phyloP scores from a whole-genome alignment of 2,888 invertebrate genomes.

The Zygothrica quintamaculata region DNA sequence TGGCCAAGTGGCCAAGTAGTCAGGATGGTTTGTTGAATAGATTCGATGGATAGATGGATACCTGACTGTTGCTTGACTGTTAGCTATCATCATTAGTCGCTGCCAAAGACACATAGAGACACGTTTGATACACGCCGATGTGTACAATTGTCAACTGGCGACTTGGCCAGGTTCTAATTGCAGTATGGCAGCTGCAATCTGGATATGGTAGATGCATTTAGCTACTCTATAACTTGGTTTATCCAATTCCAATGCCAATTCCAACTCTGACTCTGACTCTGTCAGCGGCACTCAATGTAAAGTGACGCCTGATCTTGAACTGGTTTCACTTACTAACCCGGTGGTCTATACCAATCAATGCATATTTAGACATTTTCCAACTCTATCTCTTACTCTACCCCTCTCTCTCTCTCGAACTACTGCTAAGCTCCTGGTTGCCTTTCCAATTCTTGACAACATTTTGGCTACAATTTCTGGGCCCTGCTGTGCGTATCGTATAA shows the following conservation, averaged over 20 bases:
- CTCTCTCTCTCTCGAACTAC: too few relatives aligned
- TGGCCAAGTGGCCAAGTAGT: too few relatives aligned
- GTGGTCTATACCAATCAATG: slow-evolving; percentile 74
- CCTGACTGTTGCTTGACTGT: slow-evolving; percentile 9
- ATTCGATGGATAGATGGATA: neutral
- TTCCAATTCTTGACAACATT: slow-evolving; percentile 53
- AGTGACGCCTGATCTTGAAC: slow-evolving; percentile 78
- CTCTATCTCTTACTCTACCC: too few relatives aligned
- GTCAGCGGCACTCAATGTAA: slow-evolving; percentile 65
- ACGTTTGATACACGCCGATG: slow-evolving; percentile 72
- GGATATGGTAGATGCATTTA: slow-evolving; percentile 41
- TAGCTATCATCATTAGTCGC: slow-evolving; percentile 77
- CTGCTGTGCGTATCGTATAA: slow-evolving; percentile 71
- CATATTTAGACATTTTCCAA: slow-evolving; percentile 43
- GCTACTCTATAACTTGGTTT: slow-evolving; percentile 26
- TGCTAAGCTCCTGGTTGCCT: slow-evolving; percentile 50
- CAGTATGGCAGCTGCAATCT: slow-evolving; percentile 68
- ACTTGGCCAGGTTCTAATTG: slow-evolving; percentile 65
- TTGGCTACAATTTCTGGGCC: slow-evolving; percentile 46
- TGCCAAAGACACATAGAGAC: slow-evolving; percentile 64
- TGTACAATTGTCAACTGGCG: too few relatives aligned
- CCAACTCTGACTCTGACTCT: slow-evolving; percentile 55
- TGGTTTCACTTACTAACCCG: slow-evolving; percentile 66
- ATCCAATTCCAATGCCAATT: slow-evolving; percentile 24
- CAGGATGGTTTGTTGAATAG: too few relatives aligned